Base-by-base conservation (phyloP, 2,888 invertebrate species). In the Copidosoma aretas region DNA sequence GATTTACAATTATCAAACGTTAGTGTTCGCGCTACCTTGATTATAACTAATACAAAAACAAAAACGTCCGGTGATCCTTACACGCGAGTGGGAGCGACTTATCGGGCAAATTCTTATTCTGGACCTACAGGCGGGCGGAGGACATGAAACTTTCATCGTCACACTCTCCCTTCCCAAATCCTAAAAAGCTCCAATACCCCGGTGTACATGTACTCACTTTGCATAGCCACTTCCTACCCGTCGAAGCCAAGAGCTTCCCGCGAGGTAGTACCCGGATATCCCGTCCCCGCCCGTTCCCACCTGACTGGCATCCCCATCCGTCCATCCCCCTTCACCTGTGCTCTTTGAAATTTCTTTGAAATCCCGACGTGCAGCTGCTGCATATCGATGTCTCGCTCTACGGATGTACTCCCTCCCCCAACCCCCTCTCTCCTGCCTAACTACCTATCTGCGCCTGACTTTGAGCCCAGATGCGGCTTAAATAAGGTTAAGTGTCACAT, bases 401-500 rank as follows among this genome's bases (percentile, higher is more conserved):
- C 8, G 32, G 32, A 32, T 32, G 8, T n/a, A n/a, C n/a, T n/a
- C n/a, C n/a, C n/a, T n/a, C 32, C 32, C 32, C 3, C 32, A 32
- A 76, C 73, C 76, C 75, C 75, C 76, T 74, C 76, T 51, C 54
- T 76, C 75, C 73, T 69, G 71, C 73, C 68, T 70, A 72, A 64
- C 69, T 71, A 76, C 43, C 72, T 74, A 67, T 71, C 72, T 71
- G 67, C 71, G 53, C 71, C 52, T 73, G 64, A 61, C n/a, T 68
- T 56, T 68, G 61, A 58, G 52, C 41, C 12, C 8, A 14, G 43
- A 17, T 3, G 54, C 21, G 74, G 76, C 74, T 77, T 73, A 73
- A 76, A 73, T 67, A 70, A 68, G 75, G 75, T 77, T 75, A 74
- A 75, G 71, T 73, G 76, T 73, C 73, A 63, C 73, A 73, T 65